Conservation (phyloP, 2,888 invertebrate genomes). For the Arenicola marina region DNA sequence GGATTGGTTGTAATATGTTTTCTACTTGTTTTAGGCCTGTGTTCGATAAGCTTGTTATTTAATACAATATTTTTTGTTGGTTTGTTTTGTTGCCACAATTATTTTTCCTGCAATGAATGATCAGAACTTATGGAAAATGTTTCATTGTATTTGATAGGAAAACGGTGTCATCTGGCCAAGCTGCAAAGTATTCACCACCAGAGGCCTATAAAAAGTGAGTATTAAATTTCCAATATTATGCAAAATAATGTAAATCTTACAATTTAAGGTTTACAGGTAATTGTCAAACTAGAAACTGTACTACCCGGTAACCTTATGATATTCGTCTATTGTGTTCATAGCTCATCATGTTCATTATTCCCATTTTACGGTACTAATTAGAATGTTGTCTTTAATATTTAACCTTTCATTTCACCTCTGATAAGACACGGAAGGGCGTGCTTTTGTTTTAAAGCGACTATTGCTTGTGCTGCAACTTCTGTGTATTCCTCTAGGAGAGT, state of each 20-base stretch:
- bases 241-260: neutral
- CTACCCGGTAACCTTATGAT: neutral
- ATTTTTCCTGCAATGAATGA: neutral
- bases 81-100: neutral
- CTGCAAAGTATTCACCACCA: conserved; percentile 39
- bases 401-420: too few relatives aligned
- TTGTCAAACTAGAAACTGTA: neutral
- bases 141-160: conserved; percentile 5
- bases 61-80: too few relatives aligned
- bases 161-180: conserved; percentile 35
- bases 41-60: neutral
- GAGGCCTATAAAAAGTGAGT: conserved; percentile 48
- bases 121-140: neutral
- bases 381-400: too few relatives aligned
- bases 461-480: neutral
- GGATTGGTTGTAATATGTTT: neutral
- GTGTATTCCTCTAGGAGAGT: neutral
- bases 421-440: too few relatives aligned
- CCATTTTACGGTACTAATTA: too few relatives aligned
- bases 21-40: neutral
- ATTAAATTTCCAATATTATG: neutral
- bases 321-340: neutral
- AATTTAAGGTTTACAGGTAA: neutral
- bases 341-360: conserved; percentile 1
- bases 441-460: neutral